These are phyloP conservation scores for Lochmaea capreae DNA, from an alignment of 2,888 invertebrate species.

Conservation along the genomic window DNA sequence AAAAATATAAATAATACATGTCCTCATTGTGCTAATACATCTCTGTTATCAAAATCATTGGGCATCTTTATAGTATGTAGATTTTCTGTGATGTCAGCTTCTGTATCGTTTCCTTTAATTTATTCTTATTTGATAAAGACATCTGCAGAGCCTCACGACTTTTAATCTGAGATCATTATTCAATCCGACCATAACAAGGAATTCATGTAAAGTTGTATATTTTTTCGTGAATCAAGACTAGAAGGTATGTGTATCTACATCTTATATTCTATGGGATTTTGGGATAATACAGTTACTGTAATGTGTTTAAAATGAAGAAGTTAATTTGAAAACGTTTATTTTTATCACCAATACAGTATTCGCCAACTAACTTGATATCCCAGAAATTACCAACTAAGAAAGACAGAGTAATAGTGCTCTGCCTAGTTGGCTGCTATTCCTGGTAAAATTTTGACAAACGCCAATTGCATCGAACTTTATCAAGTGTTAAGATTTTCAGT, in stretches of 20 bases:
- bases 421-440: too few species aligned
- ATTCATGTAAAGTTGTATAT: constrained; percentile 14
- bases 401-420: too few species aligned
- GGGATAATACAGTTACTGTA: background rate
- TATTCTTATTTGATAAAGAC: constrained; percentile 38
- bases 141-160: constrained; percentile 41
- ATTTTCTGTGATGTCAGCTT: constrained; percentile 23
- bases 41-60: constrained; percentile 3
- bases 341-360: too few species aligned
- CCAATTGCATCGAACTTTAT: too few species aligned
- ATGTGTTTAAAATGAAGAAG: too few species aligned
- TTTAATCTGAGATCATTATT: constrained; percentile 33
- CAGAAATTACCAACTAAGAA: too few species aligned
- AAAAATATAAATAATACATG: too few species aligned
- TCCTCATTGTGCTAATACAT: background rate
- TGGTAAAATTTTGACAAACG: too few species aligned
- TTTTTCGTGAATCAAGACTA: background rate
- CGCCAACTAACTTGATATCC: too few species aligned
- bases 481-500: too few species aligned
- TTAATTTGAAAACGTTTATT: too few species aligned
- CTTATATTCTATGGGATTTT: constrained; percentile 8
- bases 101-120: constrained; percentile 28
- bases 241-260: background rate
- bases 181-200: constrained; percentile 29
- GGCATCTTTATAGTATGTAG: constrained; percentile 25